Evolutionary conservation across 1,140 invertebrate genomes (phyloP), one percentile per base, ranked within the genome.

Genomic region (Steinernema feltiae): DNA sequence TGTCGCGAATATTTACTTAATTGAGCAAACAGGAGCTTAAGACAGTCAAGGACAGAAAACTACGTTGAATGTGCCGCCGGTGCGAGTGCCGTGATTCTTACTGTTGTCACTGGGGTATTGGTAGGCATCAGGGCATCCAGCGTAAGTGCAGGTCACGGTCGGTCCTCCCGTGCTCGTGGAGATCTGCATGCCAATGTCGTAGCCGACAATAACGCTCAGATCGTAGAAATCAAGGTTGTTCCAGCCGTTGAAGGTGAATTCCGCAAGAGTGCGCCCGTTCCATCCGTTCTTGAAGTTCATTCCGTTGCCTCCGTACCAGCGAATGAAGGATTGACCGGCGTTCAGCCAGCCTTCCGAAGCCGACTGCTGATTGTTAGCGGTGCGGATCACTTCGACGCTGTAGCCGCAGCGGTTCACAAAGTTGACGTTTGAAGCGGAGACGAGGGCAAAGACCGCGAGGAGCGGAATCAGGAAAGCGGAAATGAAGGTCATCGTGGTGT

Each of bases 241-340:
- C n/a, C 29, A 32, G 30, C 18, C 30, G 75, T 76, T 76, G 75
- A 77, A 76, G 76, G 75, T 27, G 75, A 76, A 76, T 69, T 76
- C 75, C 27, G 75, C 75, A 32, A 77, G 75, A 2, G 75, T 76
- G 17, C 30, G 27, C 3, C 74, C 74, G 18, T 76, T 32, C 74
- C 74, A 75, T 24, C 71, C 74, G 30, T 75, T 75, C 70, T 75
- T 75, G 71, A 75, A 75, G 70, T 75, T 75, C 74, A 75, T 75
- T 41, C 74, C 74, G 35, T 75, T 75, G 70, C 74, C 31, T 17
- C 17, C 17, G 73, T 46, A 75, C 18, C 48, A 1, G 1, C 71
- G 31, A 24, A 29, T 32, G 21, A 24, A 74, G 18, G 71, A 75
- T 7, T 76, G 71, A 2, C 74, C 74, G 18, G 74, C 29, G 30